Conservation (phyloP, 2,888 invertebrate species). For the Stenurella melanura region DNA sequence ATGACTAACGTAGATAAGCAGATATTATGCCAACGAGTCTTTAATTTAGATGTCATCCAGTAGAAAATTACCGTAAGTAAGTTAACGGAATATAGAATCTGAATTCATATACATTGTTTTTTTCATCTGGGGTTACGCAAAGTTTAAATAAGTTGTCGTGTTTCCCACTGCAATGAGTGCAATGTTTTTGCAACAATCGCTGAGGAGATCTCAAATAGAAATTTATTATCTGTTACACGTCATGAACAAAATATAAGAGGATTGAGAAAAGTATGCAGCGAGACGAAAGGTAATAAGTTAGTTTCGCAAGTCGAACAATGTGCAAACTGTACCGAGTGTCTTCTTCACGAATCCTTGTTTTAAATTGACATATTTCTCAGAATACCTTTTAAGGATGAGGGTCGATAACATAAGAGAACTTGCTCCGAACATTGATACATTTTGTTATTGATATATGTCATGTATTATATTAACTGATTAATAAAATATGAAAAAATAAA, state of each 20-base stretch:
- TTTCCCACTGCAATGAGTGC: conserved; percentile 38
- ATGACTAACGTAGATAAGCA: background rate
- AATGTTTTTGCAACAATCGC: conserved; percentile 7
- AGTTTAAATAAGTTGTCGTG: conserved; percentile 31
- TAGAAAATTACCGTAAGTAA: conserved; percentile 38
- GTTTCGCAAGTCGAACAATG: background rate
- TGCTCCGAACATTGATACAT: too few relatives aligned
- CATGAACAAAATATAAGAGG: background rate
- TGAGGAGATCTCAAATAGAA: conserved; percentile 3
- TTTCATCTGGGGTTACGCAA: conserved; percentile 19
- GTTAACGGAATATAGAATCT: conserved; percentile 41
- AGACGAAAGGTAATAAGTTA: background rate
- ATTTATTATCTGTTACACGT: background rate
- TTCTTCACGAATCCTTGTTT: background rate
- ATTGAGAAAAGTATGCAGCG: background rate
- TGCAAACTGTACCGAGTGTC: background rate
- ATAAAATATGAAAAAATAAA: too few relatives aligned
- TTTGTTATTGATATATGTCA: too few relatives aligned
- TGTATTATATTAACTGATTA: too few relatives aligned
- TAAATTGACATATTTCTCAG: too few relatives aligned
- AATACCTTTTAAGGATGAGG: too few relatives aligned
- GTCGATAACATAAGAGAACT: too few relatives aligned
- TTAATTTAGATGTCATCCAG: conserved; percentile 33
- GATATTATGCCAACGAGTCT: conserved; percentile 22
- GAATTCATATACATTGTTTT: conserved; percentile 24